These are phyloP conservation scores for Carlito syrichta DNA, from an alignment of 2,113 vertebrate genomes.

Conservation along the genomic window DNA sequence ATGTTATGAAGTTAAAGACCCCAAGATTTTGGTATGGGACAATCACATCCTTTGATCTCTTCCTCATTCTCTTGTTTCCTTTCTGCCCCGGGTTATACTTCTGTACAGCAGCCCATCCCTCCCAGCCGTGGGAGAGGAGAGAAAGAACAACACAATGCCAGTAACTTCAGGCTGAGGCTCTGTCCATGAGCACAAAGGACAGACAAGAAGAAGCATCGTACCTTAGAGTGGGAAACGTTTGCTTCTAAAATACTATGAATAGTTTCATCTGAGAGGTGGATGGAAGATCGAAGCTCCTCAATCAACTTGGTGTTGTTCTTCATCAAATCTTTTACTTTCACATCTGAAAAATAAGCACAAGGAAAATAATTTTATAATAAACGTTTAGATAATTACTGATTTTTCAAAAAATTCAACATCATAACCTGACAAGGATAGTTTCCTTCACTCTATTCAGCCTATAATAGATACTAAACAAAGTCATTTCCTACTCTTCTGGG, in stretches of 20 bases:
- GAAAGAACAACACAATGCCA: rapidly evolving
- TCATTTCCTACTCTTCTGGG: rapidly evolving
- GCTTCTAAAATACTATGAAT: constrained; percentile 70
- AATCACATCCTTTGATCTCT: background rate
- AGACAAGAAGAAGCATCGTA: background rate
- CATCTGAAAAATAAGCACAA: constrained; percentile 57
- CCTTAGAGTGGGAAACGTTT: constrained; percentile 71
- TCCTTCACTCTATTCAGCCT: background rate
- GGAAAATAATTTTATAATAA: background rate
- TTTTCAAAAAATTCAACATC: background rate
- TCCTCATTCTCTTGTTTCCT: background rate
- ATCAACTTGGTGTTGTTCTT: constrained; percentile 66
- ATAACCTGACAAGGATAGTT: background rate
- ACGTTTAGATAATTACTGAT: background rate
- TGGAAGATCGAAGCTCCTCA: constrained; percentile 59
- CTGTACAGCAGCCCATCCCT: rapidly evolving
- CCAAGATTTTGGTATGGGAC: no score
- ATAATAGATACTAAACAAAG: background rate
- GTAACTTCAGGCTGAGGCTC: no score
- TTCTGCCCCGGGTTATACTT: no score
- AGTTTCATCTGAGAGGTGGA: constrained; percentile 73
- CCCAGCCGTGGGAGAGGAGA: rapidly evolving
- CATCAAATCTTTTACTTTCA: constrained; percentile 75
- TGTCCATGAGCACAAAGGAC: rapidly evolving
- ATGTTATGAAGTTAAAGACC: background rate